Base-by-base conservation (phyloP, 2,113 vertebrate species). In the Tricholaema leucomelas region DNA sequence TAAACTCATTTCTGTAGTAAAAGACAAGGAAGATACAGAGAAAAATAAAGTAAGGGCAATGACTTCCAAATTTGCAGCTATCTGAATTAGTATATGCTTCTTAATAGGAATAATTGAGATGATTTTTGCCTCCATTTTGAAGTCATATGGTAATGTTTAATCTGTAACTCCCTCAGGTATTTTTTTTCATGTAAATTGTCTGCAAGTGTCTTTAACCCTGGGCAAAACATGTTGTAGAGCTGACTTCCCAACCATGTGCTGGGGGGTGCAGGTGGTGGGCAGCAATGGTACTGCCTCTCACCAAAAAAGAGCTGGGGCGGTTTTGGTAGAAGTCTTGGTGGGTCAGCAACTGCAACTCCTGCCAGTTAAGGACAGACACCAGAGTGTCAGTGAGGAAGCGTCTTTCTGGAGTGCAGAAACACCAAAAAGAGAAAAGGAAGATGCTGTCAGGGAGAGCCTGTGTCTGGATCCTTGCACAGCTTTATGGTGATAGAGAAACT, bases 391-490 rank as follows among this genome's bases (percentile, higher is more conserved):
- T 33, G 20, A 92, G 92, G 72, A 80, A 81, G 16, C 7, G 9
- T 21, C 33, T 30, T 87, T 65, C 93, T 67, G 86, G 56, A 71
- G 81, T 48, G 35, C 90, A 46, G 72, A 66, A 28, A 7, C 0
- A 0, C 56, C 2, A 0, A 78, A 59, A 72, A n/a, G 63, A 85
- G 71, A 74, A 1, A 0, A 84, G 76, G 60, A 85, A 50, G 65
- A 19, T 36, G 60, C 50, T 81, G 95, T 87, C 81, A 94, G 89
- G 84, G 84, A 73, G 52, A 81, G 35, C 55, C 60, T 83, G 19
- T 83, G 61, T 87, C 81, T 92, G 85, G 69, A 85, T 91, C 88
- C 82, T 94, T 87, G 21, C 74, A 63, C 91, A 91, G 92, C 72
- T 10, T 87, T 91, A 81, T 64, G 9, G 16, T 73, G 85, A 52